Base-by-base conservation (phyloP, 2,113 vertebrate genomes). In the Oncorhynchus mykiss region DNA sequence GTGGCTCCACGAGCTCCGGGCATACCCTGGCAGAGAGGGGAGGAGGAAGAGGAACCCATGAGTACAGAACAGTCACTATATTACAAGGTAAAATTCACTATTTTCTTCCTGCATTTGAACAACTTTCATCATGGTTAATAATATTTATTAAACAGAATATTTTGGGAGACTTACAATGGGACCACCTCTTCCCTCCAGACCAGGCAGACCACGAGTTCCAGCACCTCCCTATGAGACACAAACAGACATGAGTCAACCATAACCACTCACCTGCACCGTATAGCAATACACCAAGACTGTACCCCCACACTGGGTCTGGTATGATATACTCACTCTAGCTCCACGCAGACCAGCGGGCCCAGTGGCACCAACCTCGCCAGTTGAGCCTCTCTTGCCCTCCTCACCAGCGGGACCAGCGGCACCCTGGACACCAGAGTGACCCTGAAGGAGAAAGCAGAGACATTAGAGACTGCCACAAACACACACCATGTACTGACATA, bases 321-420 rank as follows among this genome's bases (percentile, higher is more conserved):
- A 18, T 18, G 9, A 14, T 2, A 22, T 72, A 96, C 96, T 86
- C 92, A 99, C 98, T 93, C 97, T 96, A 68, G 96, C 87, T 83
- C 98, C 98, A 88, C 95, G 92, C 84, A 74, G 51, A 51, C 98
- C 98, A 3, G 91, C 13, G n/a, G 93, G 90, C 8, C 98, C 98
- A 71, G 92, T 73, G 39, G 95, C 85, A 65, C 98, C 98, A 69
- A 92, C 39, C 93, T 99, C 98, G 62, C 98, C 98, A 81, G 72
- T 92, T 76, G 91, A 0, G 27, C 98, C 98, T 94, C 96, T 95
- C 93, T 99, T 99, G 81, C 98, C 97, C 95, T 99, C 97, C 85
- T 99, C 98, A 87, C 98, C 98, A 82, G 94, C 92, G 80, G 96
- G 87, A 84, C 98, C 98, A 66, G 95, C 84, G 78, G 90, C 5